Conservation (phyloP, 2,113 vertebrate species). For the Rhea americana region DNA sequence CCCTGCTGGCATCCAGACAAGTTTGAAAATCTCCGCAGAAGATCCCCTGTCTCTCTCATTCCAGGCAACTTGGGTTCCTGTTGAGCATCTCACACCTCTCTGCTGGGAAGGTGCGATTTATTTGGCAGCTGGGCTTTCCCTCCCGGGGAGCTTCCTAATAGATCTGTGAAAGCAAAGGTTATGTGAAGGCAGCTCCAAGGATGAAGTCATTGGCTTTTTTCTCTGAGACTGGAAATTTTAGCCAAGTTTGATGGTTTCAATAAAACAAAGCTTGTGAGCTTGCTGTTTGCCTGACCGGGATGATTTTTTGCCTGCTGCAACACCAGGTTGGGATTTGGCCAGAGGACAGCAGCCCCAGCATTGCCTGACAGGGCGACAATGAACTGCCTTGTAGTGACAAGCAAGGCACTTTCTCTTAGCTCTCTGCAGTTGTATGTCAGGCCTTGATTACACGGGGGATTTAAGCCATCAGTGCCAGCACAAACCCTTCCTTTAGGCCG, state of each 20-base stretch:
- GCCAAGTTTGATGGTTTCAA: constrained; percentile 72
- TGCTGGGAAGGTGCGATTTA: constrained; percentile 47
- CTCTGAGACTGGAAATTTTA: constrained; percentile 31
- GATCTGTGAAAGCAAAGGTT: constrained; percentile 59
- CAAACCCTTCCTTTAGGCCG: fast-evolving
- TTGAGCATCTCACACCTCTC: constrained; percentile 48
- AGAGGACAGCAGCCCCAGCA: neutral
- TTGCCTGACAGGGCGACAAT: neutral
- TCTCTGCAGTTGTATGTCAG: neutral
- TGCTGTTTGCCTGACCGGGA: neutral
- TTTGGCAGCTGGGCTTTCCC: constrained; percentile 55
- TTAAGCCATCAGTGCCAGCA: neutral
- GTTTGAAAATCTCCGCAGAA: constrained; percentile 3
- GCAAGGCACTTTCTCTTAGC: neutral
- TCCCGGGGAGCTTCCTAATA: constrained; percentile 61
- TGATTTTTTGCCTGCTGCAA: neutral
- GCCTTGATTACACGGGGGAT: fast-evolving
- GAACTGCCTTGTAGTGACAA: neutral
- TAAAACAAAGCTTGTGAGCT: constrained; percentile 23
- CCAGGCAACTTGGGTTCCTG: constrained; percentile 29
- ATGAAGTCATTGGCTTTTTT: constrained; percentile 69
- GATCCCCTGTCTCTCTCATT: neutral
- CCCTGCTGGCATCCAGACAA: neutral
- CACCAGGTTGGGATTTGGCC: neutral
- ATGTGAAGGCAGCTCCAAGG: constrained; percentile 28